These are phyloP conservation scores for Pseudotriccus pelzelni DNA, from an alignment of 2,797 vertebrate genomes.

Conservation along the genomic window DNA sequence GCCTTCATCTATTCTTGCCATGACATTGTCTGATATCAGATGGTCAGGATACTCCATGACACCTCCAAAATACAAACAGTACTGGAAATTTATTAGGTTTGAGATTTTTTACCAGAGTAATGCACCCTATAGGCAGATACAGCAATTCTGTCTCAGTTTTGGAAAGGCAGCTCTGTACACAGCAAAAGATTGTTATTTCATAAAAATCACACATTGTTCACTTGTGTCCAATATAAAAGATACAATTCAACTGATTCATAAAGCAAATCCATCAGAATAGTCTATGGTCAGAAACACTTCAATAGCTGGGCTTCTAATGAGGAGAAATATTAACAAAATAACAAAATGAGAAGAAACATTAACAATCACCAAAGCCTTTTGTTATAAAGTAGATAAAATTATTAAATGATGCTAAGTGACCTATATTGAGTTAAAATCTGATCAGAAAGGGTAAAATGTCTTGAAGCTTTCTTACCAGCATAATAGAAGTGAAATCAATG, in stretches of 20 bases:
- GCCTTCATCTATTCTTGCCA: rapidly evolving
- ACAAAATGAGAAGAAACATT: not conserved
- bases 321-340: not conserved
- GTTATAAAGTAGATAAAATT: not conserved
- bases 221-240: not conserved
- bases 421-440: not conserved
- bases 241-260: not conserved
- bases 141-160: not conserved
- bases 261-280: not conserved
- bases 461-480: not conserved
- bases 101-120: not conserved
- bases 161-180: not conserved
- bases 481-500: not conserved
- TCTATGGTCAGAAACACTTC: not conserved
- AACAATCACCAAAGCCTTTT: not conserved
- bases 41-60: not conserved
- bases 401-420: not conserved
- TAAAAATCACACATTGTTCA: not conserved
- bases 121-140: not conserved
- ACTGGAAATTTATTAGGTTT: not conserved
- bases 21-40: not conserved
- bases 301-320: not conserved
- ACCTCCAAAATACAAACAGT: not conserved
- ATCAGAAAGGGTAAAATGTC: not conserved
- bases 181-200: not conserved